A percentile compares a stretch with the other conserved stretches of the same genome.
Evolutionary conservation across 2,113 vertebrate species (phyloP).

Genomic region (Sprattus sprattus): DNA sequence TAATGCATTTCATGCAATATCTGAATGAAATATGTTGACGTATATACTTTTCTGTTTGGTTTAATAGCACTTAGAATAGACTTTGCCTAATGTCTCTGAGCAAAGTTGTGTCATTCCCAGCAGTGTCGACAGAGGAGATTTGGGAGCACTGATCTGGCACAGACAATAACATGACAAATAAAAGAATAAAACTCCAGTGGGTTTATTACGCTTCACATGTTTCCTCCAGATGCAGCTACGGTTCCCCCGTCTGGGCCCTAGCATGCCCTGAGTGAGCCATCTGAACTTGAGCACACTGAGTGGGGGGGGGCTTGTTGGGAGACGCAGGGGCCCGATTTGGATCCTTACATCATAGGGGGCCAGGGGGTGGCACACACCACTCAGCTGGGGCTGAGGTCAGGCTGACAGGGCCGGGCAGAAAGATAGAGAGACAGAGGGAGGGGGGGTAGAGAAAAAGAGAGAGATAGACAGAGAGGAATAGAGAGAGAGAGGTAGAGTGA

Average conservation of each 20-base stretch:
- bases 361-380: neutral
- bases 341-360: conserved; percentile 11
- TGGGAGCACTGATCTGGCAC: neutral
- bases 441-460: neutral
- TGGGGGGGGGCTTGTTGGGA: neutral
- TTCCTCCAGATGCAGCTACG: neutral
- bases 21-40: neutral
- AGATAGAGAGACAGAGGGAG: neutral
- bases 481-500: neutral
- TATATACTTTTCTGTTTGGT: neutral
- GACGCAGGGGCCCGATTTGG: neutral
- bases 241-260: neutral
- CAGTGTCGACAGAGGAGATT: neutral
- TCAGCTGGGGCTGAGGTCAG: neutral
- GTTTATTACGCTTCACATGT: conserved; percentile 3
- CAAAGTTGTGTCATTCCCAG: neutral
- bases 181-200: neutral
- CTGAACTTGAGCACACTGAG: neutral
- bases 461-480: neutral
- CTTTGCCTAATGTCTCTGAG: neutral
- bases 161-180: neutral
- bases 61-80: neutral
- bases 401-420: neutral
- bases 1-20: no score
- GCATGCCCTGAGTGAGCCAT: neutral